Conservation (phyloP, 2,888 invertebrate genomes). For the Oscheius sp. region DNA sequence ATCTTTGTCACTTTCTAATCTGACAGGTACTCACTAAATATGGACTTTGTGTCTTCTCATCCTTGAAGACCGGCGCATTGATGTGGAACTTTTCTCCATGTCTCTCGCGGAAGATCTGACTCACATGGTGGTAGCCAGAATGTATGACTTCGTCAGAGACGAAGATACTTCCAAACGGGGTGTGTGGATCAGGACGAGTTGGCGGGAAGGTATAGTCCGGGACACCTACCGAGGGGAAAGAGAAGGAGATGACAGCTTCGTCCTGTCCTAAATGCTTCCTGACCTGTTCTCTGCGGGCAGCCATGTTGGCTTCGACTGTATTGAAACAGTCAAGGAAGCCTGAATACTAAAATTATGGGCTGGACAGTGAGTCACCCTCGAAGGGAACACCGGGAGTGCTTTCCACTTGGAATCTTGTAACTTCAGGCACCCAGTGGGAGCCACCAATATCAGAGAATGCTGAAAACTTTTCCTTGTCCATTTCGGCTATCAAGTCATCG, state of each 20-base stretch:
- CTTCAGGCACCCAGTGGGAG: constrained; percentile 89
- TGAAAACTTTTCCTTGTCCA: background rate
- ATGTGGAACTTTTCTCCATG: constrained; percentile 94
- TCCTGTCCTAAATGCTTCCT: constrained; percentile 75
- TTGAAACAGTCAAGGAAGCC: constrained; percentile 90
- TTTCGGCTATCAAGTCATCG: background rate
- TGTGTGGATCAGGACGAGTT: constrained; percentile 79
- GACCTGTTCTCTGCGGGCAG: constrained; percentile 81
- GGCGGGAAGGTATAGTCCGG: constrained; percentile 88
- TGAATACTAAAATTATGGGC: background rate
- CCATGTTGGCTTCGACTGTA: constrained; percentile 97
- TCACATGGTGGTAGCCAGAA: no score
- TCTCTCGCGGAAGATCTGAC: constrained; percentile 80
- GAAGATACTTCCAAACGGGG: constrained; percentile 65
- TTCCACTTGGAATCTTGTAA: constrained; percentile 95
- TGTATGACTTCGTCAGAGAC: constrained; percentile 85
- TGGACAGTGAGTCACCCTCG: constrained; percentile 78
- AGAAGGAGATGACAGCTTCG: constrained; percentile 89
- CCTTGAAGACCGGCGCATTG: constrained; percentile 89
- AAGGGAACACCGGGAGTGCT: constrained; percentile 86
- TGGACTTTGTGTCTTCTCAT: constrained; percentile 87
- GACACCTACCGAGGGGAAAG: constrained; percentile 91
- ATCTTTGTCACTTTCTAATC: constrained; percentile 68
- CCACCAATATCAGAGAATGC: constrained; percentile 73
- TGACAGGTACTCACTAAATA: constrained; percentile 32